A percentile compares a stretch with the other conserved stretches of the same genome.
These are phyloP conservation scores for Aurelia coerulea DNA, from an alignment of 30 jellyfish, hydroid and myxozoan species.

Conservation along the genomic window DNA sequence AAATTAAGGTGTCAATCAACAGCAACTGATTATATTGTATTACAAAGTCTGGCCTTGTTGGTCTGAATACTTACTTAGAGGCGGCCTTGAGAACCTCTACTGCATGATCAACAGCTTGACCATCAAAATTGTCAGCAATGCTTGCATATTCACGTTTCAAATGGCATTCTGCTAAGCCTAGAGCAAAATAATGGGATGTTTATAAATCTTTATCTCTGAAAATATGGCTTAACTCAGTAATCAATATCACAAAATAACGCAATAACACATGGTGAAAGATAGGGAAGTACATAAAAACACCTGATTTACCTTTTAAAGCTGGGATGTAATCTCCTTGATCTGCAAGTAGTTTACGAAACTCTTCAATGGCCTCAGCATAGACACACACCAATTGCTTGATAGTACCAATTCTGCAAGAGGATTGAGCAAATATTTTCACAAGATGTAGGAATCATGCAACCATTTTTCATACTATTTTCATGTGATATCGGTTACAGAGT, in stretches of 20 bases:
- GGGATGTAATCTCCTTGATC: constrained; percentile 80
- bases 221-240: neutral
- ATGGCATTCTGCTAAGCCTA: constrained; percentile 79
- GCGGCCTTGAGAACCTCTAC: constrained; percentile 34
- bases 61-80: constrained; percentile 42
- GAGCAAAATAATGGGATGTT: neutral
- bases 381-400: constrained; percentile 77
- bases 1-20: too few species aligned
- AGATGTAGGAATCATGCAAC: neutral
- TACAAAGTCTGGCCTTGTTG: too few species aligned
- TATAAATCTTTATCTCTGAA: neutral
- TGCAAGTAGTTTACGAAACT: constrained; percentile 46
- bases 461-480: neutral
- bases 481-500: too few species aligned
- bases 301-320: constrained; percentile 75
- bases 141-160: constrained; percentile 50
- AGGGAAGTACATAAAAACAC: too few species aligned
- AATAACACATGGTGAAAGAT: too few species aligned
- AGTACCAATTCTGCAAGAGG: constrained; percentile 75
- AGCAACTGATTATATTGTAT: too few species aligned
- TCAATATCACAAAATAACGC: too few species aligned
- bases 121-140: constrained; percentile 69
- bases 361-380: constrained; percentile 87
- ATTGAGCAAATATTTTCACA: neutral
- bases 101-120: constrained; percentile 90